Conservation (phyloP, 2,888 invertebrate species). For the Miltochrista miniata region DNA sequence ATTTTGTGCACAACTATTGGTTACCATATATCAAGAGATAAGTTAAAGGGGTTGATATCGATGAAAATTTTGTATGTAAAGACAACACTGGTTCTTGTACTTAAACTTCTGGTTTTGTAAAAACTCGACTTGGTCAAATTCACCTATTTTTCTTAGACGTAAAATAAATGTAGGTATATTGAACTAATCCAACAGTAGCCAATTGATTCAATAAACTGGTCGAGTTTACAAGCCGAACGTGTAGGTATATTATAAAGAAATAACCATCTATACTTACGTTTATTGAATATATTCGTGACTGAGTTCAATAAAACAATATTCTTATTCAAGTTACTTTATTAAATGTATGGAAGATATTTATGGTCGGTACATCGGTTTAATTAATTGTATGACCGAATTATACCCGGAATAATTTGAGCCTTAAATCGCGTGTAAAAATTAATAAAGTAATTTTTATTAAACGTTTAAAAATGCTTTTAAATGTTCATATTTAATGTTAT, state of each 20-base stretch:
- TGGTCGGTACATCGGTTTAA: constrained; percentile 22
- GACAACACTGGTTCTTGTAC: too few relatives aligned
- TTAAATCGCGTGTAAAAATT: constrained; percentile 30
- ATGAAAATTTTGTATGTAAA: too few relatives aligned
- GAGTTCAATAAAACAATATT: constrained; percentile 33
- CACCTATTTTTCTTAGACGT: too few relatives aligned
- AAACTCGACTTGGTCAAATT: too few relatives aligned
- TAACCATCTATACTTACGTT: neutral
- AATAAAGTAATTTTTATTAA: constrained; percentile 23
- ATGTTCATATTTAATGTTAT: constrained; percentile 11
- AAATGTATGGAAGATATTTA: constrained; percentile 29
- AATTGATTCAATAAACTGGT: neutral
- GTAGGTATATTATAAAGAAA: neutral
- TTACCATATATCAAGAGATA: too few relatives aligned
- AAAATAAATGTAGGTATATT: too few relatives aligned
- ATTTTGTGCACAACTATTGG: too few relatives aligned
- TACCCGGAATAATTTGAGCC: constrained; percentile 24
- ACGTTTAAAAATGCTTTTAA: constrained; percentile 15
- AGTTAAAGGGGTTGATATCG: too few relatives aligned
- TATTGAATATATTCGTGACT: constrained; percentile 37
- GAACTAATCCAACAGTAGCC: neutral
- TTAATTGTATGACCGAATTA: constrained; percentile 38
- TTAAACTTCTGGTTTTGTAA: too few relatives aligned
- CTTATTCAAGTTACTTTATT: constrained; percentile 41
- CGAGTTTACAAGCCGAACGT: neutral